These are phyloP conservation scores for Glaucomys volans DNA, from an alignment of 2,113 vertebrate genomes.

Conservation along the genomic window DNA sequence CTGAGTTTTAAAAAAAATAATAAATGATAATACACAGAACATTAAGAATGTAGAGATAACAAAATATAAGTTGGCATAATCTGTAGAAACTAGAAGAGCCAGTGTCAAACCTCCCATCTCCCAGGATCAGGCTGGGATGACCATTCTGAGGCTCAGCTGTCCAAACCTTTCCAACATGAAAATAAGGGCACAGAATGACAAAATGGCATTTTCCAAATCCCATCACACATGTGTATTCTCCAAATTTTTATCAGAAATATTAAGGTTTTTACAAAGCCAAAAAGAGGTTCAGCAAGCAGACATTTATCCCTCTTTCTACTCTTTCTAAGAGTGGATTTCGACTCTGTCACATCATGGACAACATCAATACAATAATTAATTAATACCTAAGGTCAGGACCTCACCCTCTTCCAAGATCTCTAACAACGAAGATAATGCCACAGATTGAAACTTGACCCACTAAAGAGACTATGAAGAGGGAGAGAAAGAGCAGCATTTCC, in stretches of 20 bases:
- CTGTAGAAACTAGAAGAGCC: background rate
- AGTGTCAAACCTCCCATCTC: background rate
- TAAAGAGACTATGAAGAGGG: slow-evolving; percentile 56
- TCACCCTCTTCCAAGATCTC: background rate
- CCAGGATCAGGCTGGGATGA: too few species aligned
- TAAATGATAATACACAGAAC: background rate
- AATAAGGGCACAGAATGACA: background rate
- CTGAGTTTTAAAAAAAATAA: background rate
- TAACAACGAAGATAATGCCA: slow-evolving; percentile 34
- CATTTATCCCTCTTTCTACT: background rate
- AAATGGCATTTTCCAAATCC: background rate
- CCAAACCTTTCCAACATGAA: background rate
- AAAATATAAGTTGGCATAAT: background rate
- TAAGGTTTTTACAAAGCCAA: background rate
- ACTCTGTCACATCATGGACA: background rate
- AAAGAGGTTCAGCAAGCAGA: background rate
- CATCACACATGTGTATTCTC: background rate
- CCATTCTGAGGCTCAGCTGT: background rate
- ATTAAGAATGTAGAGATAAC: background rate
- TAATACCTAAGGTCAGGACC: background rate
- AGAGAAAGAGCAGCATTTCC: slow-evolving; percentile 45
- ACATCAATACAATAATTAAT: background rate
- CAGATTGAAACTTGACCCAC: slow-evolving; percentile 26
- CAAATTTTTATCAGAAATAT: background rate
- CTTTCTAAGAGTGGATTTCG: background rate